Evolutionary conservation across 2,113 vertebrate genomes (phyloP), one percentile per base, ranked within the genome.

Genomic region (Siniperca knerii): DNA sequence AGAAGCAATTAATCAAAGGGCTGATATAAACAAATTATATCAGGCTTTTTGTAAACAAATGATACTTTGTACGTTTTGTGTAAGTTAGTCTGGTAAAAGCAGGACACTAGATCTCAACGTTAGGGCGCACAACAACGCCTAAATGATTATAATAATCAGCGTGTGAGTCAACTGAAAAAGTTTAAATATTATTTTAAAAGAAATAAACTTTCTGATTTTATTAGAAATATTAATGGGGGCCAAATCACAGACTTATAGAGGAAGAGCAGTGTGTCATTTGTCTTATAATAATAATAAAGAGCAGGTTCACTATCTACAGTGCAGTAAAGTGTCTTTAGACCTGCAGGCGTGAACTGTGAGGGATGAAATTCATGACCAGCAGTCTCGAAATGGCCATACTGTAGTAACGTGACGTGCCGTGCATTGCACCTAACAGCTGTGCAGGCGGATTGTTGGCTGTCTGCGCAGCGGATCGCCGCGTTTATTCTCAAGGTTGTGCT

Each of bases 291-390:
- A 25, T 70, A 50, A 67, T 55, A 48, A 42, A 64, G 60, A 29
- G 78, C 44, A 75, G 25, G 58, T 73, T 71, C 42, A n/a, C 35
- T 62, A 33, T 83, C 86, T 76, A 0, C 52, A 15, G 60, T 11
- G 40, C 69, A 29, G 44, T 2, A n/a, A 29, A 3, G 65, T 61
- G 72, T 79, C 72, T 80, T 74, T 46, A 78, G 75, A 88, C 82
- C 88, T 75, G 66, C 82, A 90, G 82, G 77, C 69, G 82, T 85
- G 83, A 90, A 92, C 91, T 90, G 92, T 81, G 90, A 90, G 90
- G 90, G 92, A 92, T 91, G 91, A 90, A 74, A 91, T 90, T 88
- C 87, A 83, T 72, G 92, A 91, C 50, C 85, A 89, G 84, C 91
- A 83, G 90, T 90, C 91, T 91, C 81, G 82, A 92, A 90, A 90